These are phyloP conservation scores for Drosophila hamatofila DNA, from an alignment of 2,888 invertebrate species.

Conservation along the genomic window DNA sequence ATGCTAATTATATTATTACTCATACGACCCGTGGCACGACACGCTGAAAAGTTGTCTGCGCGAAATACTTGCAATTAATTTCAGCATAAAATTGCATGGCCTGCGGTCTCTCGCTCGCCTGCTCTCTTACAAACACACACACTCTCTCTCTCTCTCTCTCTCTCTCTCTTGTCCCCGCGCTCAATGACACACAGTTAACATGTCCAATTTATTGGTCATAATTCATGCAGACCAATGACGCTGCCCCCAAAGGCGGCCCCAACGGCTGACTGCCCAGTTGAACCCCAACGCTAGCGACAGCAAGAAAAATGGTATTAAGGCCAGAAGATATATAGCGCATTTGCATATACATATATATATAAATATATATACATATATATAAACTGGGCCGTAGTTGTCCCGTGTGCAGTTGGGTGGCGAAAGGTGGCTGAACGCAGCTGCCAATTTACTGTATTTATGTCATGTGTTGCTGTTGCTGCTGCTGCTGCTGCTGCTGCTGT, in stretches of 20 bases:
- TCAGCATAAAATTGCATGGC: slow-evolving; percentile 74
- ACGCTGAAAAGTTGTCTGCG: slow-evolving; percentile 45
- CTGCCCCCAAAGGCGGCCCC: slow-evolving; percentile 39
- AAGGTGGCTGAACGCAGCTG: slow-evolving; percentile 43
- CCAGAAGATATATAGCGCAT: slow-evolving; percentile 68
- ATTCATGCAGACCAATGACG: slow-evolving; percentile 67
- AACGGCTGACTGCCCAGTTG: slow-evolving; percentile 17
- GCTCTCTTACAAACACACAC: not conserved
- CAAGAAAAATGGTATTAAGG: slow-evolving; percentile 76
- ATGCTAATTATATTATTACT: slow-evolving; percentile 79
- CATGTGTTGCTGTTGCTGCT: slow-evolving; percentile 22
- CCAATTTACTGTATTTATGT: slow-evolving; percentile 70
- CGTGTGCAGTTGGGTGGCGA: slow-evolving; percentile 3
- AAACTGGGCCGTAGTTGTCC: slow-evolving; percentile 26
- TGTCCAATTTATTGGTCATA: slow-evolving; percentile 81
- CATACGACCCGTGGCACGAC: slow-evolving; percentile 62
- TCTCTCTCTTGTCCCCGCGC: slow-evolving; percentile 16
- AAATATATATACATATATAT: slow-evolving; percentile 31
- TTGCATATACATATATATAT: slow-evolving; percentile 67
- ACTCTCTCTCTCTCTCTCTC: not conserved
- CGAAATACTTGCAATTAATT: slow-evolving; percentile 76
- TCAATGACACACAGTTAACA: slow-evolving; percentile 77
- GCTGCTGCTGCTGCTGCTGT: not conserved
- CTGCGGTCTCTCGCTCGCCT: slow-evolving; percentile 50
- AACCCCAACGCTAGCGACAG: slow-evolving; percentile 55